These are phyloP conservation scores for Andinoacara biseriatus DNA, from an alignment of 2,113 vertebrate genomes.

Conservation along the genomic window DNA sequence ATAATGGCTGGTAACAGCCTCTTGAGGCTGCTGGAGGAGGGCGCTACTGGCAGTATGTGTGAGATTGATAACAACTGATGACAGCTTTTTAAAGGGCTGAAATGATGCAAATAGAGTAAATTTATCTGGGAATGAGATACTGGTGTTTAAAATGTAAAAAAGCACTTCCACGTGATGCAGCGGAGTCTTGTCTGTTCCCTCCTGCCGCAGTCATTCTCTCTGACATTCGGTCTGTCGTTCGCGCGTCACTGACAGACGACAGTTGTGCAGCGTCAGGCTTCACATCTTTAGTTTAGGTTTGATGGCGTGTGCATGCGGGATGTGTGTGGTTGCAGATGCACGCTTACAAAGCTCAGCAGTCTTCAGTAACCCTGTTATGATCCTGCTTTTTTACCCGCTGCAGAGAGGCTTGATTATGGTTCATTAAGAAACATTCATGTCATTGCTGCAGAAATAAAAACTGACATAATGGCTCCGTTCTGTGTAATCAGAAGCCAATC, in stretches of 20 bases:
- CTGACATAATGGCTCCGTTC: neutral
- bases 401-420: neutral
- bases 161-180: slow-evolving; percentile 6
- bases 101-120: neutral
- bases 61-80: neutral
- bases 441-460: slow-evolving; percentile 14
- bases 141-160: neutral
- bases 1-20: neutral
- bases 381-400: neutral
- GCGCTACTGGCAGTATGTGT: neutral
- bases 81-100: neutral
- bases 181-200: neutral
- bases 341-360: slow-evolving; percentile 34
- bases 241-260: slow-evolving; percentile 29
- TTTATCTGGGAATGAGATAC: neutral
- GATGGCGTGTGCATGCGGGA: slow-evolving; percentile 8
- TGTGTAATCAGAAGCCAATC: neutral
- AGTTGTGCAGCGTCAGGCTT: slow-evolving; percentile 64
- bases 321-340: slow-evolving; percentile 27
- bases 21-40: neutral
- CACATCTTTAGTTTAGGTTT: slow-evolving; percentile 10
- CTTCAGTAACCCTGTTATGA: slow-evolving; percentile 16
- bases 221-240: slow-evolving; percentile 6
- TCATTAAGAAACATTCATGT: slow-evolving; percentile 19
- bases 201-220: neutral